Evolutionary conservation across 2,888 invertebrate species (phyloP).

Genomic region (Epinotia nisella): DNA sequence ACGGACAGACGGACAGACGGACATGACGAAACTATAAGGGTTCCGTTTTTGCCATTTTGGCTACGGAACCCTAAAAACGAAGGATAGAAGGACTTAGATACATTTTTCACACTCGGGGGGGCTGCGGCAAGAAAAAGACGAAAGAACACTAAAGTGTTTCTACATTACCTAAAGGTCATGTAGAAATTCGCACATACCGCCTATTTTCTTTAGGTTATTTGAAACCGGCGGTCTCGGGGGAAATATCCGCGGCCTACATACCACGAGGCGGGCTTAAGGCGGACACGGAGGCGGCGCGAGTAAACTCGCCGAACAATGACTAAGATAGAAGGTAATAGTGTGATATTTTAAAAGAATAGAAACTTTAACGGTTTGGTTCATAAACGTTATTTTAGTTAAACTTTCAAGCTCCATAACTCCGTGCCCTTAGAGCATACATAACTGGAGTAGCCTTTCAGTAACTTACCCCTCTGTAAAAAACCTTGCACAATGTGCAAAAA

Average conservation of each 20-base stretch:
- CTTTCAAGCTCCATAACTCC: no score
- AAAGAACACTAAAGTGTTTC: not conserved
- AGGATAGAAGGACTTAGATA: no score
- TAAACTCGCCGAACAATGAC: not conserved
- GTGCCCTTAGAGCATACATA: no score
- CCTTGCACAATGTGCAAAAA: no score
- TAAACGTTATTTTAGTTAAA: no score
- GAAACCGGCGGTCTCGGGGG: slow-evolving; percentile 22
- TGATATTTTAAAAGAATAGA: not conserved
- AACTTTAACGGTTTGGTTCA: not conserved
- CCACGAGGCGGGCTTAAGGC: slow-evolving; percentile 8
- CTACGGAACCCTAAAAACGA: no score
- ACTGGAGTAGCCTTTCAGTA: no score
- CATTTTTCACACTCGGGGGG: not conserved
- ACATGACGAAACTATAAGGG: no score
- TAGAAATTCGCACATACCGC: not conserved
- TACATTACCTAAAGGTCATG: not conserved
- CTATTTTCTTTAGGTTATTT: not conserved
- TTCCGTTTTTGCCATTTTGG: no score
- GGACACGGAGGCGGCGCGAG: not conserved
- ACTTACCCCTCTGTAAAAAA: no score
- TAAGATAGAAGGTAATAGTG: not conserved
- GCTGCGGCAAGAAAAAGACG: not conserved
- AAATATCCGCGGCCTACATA: slow-evolving; percentile 14
- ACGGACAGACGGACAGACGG: no score